Conservation (phyloP, 2,113 vertebrate species). For the Lophura nycthemera region DNA sequence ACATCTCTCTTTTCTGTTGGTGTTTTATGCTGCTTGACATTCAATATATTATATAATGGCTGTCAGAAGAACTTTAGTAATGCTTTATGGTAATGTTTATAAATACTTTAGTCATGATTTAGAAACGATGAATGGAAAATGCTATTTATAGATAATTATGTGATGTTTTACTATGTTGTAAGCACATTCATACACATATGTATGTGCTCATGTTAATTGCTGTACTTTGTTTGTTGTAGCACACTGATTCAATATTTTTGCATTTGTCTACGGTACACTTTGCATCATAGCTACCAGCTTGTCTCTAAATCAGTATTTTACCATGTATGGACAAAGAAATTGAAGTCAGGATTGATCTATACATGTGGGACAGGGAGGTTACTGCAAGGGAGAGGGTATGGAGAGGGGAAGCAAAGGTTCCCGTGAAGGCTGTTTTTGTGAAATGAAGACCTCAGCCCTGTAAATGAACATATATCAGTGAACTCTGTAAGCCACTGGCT, state of each 20-base stretch:
- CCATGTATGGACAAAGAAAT: background rate
- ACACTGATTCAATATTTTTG: background rate
- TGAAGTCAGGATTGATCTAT: background rate
- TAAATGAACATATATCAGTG: background rate
- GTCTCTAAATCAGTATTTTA: background rate
- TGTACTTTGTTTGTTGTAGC: background rate
- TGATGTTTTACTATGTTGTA: slow-evolving; percentile 57
- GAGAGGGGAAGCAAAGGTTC: background rate
- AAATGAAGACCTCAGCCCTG: background rate
- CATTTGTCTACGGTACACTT: background rate
- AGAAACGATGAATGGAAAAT: slow-evolving; percentile 65
- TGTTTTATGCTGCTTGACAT: slow-evolving; percentile 48
- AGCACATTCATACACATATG: slow-evolving; percentile 58
- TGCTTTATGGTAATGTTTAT: slow-evolving; percentile 52
- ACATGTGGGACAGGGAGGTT: background rate
- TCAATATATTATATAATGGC: slow-evolving; percentile 57
- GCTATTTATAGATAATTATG: slow-evolving; percentile 46
- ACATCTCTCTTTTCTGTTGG: slow-evolving; percentile 29
- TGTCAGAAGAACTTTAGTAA: slow-evolving; percentile 63
- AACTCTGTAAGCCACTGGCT: background rate
- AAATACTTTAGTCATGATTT: slow-evolving; percentile 73
- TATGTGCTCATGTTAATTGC: background rate
- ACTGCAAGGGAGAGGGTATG: background rate
- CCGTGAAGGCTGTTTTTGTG: background rate
- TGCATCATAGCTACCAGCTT: background rate